phyloP scores from a whole-genome alignment of 2,113 vertebrate species.

The Galbula dea region DNA sequence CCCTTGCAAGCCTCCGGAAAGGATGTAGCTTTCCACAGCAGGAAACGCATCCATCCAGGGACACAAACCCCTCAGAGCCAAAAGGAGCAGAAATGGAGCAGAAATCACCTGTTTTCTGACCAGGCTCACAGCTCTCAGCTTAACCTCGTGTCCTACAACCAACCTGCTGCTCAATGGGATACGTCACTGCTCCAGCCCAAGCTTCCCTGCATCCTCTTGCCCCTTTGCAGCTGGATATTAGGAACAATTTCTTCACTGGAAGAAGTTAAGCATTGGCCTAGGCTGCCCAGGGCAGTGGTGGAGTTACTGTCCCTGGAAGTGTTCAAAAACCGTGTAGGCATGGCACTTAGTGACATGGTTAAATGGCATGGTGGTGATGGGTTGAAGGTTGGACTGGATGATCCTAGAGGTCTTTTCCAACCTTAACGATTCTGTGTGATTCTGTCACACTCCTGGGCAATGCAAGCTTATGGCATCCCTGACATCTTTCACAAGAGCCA shows the following conservation, averaged over 20 bases:
- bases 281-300: too few species aligned
- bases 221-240: background rate
- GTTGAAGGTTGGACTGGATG: too few species aligned
- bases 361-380: too few species aligned
- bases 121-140: rapidly evolving
- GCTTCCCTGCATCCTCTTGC: rapidly evolving
- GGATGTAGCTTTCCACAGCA: background rate
- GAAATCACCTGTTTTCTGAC: background rate
- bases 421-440: too few species aligned
- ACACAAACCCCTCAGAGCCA: background rate
- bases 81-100: background rate
- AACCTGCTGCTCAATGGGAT: rapidly evolving
- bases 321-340: too few species aligned
- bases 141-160: rapidly evolving
- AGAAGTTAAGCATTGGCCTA: too few species aligned
- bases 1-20: background rate
- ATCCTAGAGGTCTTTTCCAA: too few species aligned
- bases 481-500: rapidly evolving
- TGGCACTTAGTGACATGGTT: too few species aligned
- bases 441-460: background rate
- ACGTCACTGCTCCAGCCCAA: rapidly evolving
- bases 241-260: too few species aligned
- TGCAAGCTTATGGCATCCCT: rapidly evolving
- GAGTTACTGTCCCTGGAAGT: too few species aligned
- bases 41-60: background rate